Evolutionary conservation across 2,797 vertebrate species (phyloP), one percentile per base, ranked within the genome.

Genomic region (Sebastes hubbsi): DNA sequence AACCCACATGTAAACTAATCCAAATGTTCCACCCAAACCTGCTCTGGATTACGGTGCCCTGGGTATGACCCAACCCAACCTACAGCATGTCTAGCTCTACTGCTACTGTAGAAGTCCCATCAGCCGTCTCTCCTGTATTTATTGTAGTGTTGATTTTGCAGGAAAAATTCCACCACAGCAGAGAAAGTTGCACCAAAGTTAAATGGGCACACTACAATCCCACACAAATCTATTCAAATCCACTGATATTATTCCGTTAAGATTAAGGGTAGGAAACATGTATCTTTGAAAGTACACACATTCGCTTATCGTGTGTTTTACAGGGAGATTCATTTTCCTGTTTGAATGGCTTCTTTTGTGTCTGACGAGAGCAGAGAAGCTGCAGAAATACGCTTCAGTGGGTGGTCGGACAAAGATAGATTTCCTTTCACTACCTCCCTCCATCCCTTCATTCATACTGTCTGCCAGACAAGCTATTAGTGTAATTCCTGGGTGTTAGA

Each of bases 401-500:
- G 75, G 72, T 84, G 64, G 79, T 78, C 56, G 8, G 77, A 84
- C 71, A 76, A 81, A 86, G 77, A 73, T 49, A 78, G 64, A 81
- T 84, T 82, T 77, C 56, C 64, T 13, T 67, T 83, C 78, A 32
- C 75, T 60, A 52, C 38, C 54, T 56, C 56, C 65, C 52, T 55
- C 60, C 36, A 59, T 63, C 66, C 72, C 34, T 86, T 83, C 75
- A 77, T 83, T 78, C 82, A 81, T 32, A 75, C 65, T 13, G 74
- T 81, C 87, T 78, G 63, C 87, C 83, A 87, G 85, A 87, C 76
- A 72, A 87, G 84, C 86, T 85, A 80, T 89, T 87, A 84, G 65
- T 84, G 80, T 84, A 81, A 90, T 69, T 87, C 81, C 62, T 71
- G 66, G 63, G 82, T 83, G 85, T 83, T 77, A 79, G 67, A 82